phyloP scores from a whole-genome alignment of 1,140 invertebrate species.

The Drosophila pruinosa region DNA sequence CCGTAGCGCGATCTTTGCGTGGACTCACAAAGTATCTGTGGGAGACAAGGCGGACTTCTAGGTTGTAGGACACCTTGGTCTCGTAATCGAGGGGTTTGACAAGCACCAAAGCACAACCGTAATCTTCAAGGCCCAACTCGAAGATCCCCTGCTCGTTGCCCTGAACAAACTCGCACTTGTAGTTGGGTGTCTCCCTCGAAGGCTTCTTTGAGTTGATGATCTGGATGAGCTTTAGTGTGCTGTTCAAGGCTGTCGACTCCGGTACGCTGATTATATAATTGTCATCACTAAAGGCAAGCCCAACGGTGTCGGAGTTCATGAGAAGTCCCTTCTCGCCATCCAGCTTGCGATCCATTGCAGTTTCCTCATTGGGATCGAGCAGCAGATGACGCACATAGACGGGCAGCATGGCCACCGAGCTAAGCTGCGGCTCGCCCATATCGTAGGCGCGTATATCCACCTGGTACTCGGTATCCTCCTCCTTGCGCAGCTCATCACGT shows the following conservation, averaged over 20 bases:
- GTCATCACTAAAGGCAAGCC: conserved; percentile 92
- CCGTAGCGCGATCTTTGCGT: conserved; percentile 87
- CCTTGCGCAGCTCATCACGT: conserved; percentile 92
- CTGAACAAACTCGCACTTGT: conserved; percentile 87
- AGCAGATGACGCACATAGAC: conserved; percentile 92
- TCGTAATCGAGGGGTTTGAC: conserved; percentile 90
- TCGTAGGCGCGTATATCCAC: conserved; percentile 94
- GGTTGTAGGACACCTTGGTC: conserved; percentile 87
- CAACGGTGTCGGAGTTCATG: conserved; percentile 86
- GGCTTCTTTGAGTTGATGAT: conserved; percentile 80
- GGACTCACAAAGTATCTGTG: conserved; percentile 90
- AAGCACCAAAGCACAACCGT: conserved; percentile 90
- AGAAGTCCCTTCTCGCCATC: conserved; percentile 58
- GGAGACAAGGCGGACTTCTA: conserved; percentile 90
- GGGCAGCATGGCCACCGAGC: conserved; percentile 90
- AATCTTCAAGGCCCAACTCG: conserved; percentile 88
- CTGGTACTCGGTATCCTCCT: conserved; percentile 92
- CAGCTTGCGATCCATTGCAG: conserved; percentile 28
- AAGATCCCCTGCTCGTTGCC: conserved; percentile 90
- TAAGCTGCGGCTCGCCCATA: conserved; percentile 92
- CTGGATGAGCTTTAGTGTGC: conserved; percentile 74
- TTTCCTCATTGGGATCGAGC: conserved; percentile 82
- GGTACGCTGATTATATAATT: conserved; percentile 91
- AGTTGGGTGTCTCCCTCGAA: conserved; percentile 48
- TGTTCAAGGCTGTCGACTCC: conserved; percentile 85